A percentile compares a stretch with the other conserved stretches of the same genome.
Conservation (phyloP, 2,113 vertebrate species). For the Poecile atricapillus region DNA sequence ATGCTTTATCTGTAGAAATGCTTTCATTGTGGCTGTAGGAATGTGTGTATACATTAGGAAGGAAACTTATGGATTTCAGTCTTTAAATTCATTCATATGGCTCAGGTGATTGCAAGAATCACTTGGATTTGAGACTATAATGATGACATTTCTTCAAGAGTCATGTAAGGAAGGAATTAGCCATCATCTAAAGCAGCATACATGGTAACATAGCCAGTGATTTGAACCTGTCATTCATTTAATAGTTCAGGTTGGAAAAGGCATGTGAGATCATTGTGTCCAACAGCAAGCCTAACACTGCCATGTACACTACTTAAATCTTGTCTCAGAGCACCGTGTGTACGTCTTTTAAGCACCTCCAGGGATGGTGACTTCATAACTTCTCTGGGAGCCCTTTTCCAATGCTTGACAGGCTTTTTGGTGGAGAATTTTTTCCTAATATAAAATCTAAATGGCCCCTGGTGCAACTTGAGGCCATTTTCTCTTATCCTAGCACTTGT, state of each 20-base stretch:
- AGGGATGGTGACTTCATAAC: not conserved
- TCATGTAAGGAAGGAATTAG: not conserved
- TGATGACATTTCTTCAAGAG: not conserved
- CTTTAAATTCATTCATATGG: not conserved
- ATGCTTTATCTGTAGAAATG: not conserved
- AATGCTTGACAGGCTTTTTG: not conserved
- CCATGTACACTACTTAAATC: not conserved
- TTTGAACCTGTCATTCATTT: not conserved
- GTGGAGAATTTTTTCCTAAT: not conserved
- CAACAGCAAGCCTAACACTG: not conserved
- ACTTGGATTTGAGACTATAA: not conserved
- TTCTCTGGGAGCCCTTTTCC: not conserved
- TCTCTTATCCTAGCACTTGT: not conserved
- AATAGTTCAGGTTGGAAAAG: not conserved
- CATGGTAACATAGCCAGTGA: not conserved
- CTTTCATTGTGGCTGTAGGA: not conserved
- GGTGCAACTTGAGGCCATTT: not conserved
- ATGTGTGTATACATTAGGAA: not conserved
- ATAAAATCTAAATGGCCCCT: not conserved
- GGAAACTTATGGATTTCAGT: not conserved
- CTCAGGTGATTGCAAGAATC: not conserved
- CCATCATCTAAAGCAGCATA: not conserved
- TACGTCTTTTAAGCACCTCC: not conserved
- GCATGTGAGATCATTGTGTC: not conserved
- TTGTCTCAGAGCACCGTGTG: not conserved